phyloP scores from a whole-genome alignment of 2,888 invertebrate genomes.

The Heliconius erato region DNA sequence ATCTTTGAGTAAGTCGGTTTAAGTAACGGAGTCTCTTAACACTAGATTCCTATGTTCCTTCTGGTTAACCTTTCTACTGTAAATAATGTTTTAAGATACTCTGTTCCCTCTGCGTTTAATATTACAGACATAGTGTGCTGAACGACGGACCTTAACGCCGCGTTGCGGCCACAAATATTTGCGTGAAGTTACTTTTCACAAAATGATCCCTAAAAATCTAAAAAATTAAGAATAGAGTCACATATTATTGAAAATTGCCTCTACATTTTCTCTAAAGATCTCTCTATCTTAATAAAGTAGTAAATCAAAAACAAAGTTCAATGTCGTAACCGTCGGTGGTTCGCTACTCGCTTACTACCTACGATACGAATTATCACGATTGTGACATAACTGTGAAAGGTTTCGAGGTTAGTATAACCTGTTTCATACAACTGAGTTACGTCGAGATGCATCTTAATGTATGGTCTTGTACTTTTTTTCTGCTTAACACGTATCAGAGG shows the following conservation, averaged over 20 bases:
- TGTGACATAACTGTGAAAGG: conserved; percentile 50
- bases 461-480: neutral
- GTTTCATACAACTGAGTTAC: conserved; percentile 22
- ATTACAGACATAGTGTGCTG: too few species aligned
- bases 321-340: conserved; percentile 40
- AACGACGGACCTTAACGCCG: too few species aligned
- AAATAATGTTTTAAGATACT: too few species aligned
- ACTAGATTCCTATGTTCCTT: too few species aligned
- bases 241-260: neutral
- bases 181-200: neutral
- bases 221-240: neutral
- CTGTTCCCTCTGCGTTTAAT: too few species aligned
- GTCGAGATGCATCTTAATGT: conserved; percentile 5
- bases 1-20: too few species aligned
- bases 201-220: neutral
- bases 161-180: too few species aligned
- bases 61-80: too few species aligned
- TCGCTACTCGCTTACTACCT: neutral
- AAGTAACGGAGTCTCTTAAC: too few species aligned
- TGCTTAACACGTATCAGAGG: too few species aligned
- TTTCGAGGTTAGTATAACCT: conserved; percentile 46
- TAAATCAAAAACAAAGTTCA: conserved; percentile 41
- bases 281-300: neutral
- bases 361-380: conserved; percentile 30
- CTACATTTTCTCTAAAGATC: neutral